Evolutionary conservation across 2,888 invertebrate species (phyloP), one percentile per base, ranked within the genome.

Genomic region (Meghimatium bilineatum): DNA sequence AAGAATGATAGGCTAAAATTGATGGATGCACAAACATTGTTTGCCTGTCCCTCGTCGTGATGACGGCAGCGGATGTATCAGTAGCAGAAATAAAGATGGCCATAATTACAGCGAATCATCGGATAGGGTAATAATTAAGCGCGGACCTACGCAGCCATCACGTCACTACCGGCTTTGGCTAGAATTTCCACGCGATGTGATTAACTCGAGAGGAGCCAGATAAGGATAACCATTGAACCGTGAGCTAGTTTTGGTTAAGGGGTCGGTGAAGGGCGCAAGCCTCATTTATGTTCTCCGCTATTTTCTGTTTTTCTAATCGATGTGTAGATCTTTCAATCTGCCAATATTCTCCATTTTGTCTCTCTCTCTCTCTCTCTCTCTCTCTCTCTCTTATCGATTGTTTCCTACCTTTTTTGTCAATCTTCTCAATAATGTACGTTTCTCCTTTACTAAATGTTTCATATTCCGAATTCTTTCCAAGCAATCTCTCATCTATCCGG

Each of bases 11-110:
- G 17, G 32, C 17, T 29, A 8, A 74, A 52, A 74, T 74, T 52
- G 74, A 74, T 74, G 52, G 74, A 34, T 52, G 6, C 52, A 52
- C 1, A 32, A 29, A 52, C 52, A 52, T 32, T 52, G 52, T 26
- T 72, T 74, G 74, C 52, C 74, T 74, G 74, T 74, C 74, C 52
- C 20, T 14, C 8, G 74, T 52, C 32, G 32, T 32, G 5, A 1
- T 74, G 74, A 74, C 52, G 52, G 49, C 74, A 32, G 74, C 32
- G 52, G 74, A 52, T 49, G 52, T 52, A 74, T 74, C 74, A 74
- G 49, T 74, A 52, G 34, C 32, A 12, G n/a, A 52, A 32, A 52
- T 52, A 74, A 52, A 74, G 74, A 74, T 52, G 44, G n/a, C 32
- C 29, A 52, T 52, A 74, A 74, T 74, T 74, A 74, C 32, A 74